Evolutionary conservation across 2,888 invertebrate genomes (phyloP).

Genomic region (Lobophora halterata): DNA sequence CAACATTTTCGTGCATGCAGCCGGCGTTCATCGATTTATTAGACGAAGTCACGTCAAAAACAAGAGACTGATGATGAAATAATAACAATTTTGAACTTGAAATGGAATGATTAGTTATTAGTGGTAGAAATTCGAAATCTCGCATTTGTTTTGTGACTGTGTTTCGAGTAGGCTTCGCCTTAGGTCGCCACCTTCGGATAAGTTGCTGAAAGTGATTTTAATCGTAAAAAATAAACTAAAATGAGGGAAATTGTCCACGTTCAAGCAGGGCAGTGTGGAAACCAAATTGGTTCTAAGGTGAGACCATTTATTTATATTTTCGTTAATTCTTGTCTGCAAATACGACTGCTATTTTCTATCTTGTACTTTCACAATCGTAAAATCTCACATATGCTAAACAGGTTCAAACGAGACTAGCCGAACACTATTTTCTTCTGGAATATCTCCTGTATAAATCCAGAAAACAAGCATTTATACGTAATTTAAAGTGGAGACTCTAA

Average conservation of each 20-base stretch:
- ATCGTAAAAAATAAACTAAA: constrained; percentile 43
- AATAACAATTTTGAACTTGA: constrained; percentile 10
- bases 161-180: constrained; percentile 55
- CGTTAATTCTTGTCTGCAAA: not conserved
- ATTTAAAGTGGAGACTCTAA: too few species aligned
- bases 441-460: too few species aligned
- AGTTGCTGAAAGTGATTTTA: constrained; percentile 37
- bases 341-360: not conserved
- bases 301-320: constrained; percentile 13
- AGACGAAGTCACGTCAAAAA: too few species aligned
- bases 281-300: constrained; percentile 76
- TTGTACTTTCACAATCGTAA: not conserved
- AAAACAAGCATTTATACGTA: too few species aligned
- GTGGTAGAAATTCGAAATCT: constrained; percentile 19
- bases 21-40: too few species aligned
- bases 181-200: constrained; percentile 32
- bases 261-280: constrained; percentile 90
- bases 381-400: too few species aligned
- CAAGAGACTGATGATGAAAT: constrained; percentile 1
- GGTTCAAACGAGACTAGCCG: too few species aligned
- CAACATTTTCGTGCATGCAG: too few species aligned
- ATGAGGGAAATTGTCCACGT: constrained; percentile 92
- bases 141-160: constrained; percentile 59
- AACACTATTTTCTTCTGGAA: too few species aligned
- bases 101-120: constrained; percentile 16